These are phyloP conservation scores for Poeciliopsis retropinna DNA, from an alignment of 2,113 vertebrate genomes.

Conservation along the genomic window DNA sequence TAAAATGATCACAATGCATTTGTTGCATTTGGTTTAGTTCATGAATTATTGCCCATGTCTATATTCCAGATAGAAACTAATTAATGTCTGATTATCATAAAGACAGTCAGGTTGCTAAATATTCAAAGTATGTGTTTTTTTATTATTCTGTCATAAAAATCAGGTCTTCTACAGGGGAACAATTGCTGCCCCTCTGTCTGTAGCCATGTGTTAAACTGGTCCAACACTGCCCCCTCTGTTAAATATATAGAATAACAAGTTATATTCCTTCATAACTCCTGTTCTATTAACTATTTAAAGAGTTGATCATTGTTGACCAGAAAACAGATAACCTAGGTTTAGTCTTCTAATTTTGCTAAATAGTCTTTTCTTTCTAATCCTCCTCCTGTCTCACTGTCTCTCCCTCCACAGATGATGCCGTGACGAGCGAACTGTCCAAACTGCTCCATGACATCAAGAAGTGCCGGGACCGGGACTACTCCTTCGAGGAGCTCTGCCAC, in stretches of 20 bases:
- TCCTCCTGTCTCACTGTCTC: background rate
- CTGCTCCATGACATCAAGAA: slow-evolving; percentile 95
- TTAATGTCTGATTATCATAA: background rate
- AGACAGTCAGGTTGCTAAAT: background rate
- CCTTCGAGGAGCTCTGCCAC: slow-evolving; percentile 95
- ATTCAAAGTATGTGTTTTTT: background rate
- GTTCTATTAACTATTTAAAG: slow-evolving; percentile 14
- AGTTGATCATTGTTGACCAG: background rate
- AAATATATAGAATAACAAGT: background rate
- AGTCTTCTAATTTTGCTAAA: background rate
- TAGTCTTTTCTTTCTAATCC: no score
- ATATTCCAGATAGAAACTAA: no score
- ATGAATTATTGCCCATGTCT: no score
- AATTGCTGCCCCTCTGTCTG: background rate
- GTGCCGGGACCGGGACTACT: slow-evolving; percentile 94
- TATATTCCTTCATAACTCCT: slow-evolving; percentile 13
- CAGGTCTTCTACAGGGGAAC: slow-evolving; percentile 28
- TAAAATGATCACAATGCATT: no score
- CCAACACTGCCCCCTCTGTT: slow-evolving; percentile 62
- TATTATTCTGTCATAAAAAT: slow-evolving; percentile 6
- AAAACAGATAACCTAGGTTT: slow-evolving; percentile 8
- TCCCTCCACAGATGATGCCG: slow-evolving; percentile 85
- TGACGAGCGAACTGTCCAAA: slow-evolving; percentile 94
- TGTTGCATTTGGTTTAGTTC: no score
- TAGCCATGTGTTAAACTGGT: background rate